These are phyloP conservation scores for Urocyon cinereoargenteus DNA, from an alignment of 2,797 vertebrate genomes.

Conservation along the genomic window DNA sequence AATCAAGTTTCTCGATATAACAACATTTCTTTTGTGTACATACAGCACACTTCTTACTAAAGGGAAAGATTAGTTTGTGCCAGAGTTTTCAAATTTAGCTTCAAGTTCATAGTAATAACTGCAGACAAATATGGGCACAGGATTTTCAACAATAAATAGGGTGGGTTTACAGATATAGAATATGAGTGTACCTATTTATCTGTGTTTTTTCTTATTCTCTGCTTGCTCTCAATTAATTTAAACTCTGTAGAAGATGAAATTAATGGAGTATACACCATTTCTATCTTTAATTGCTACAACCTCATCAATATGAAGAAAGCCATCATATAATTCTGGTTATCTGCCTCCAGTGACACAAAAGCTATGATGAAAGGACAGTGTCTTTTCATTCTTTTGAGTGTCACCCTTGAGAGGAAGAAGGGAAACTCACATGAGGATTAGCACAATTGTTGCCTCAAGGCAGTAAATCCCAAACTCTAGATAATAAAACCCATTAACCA, in stretches of 20 bases:
- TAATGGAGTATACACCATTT: background rate
- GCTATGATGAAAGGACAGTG: background rate
- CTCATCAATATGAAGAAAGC: conserved; percentile 54
- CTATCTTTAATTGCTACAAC: background rate
- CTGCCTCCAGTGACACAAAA: conserved; percentile 40
- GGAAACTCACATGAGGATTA: conserved; percentile 43
- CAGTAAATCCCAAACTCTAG: conserved; percentile 36
- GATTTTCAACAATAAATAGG: background rate
- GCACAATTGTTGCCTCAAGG: conserved; percentile 23
- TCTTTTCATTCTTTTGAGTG: conserved; percentile 51
- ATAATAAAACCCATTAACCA: conserved; percentile 62
- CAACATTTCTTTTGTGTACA: conserved; percentile 23
- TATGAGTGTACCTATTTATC: background rate
- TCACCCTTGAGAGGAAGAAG: conserved; percentile 16
- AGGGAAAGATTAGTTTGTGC: conserved; percentile 63
- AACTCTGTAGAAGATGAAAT: conserved; percentile 24
- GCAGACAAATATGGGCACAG: background rate
- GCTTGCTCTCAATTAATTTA: conserved; percentile 42
- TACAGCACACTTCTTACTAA: background rate
- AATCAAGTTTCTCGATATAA: background rate
- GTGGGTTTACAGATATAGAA: background rate
- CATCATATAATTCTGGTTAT: conserved; percentile 6
- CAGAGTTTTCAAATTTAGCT: conserved; percentile 26
- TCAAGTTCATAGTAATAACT: conserved; percentile 61
- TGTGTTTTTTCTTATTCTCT: conserved; percentile 24